Base-by-base conservation (phyloP, 2,797 vertebrate genomes). In the Cynodonichthys magdalenae region DNA sequence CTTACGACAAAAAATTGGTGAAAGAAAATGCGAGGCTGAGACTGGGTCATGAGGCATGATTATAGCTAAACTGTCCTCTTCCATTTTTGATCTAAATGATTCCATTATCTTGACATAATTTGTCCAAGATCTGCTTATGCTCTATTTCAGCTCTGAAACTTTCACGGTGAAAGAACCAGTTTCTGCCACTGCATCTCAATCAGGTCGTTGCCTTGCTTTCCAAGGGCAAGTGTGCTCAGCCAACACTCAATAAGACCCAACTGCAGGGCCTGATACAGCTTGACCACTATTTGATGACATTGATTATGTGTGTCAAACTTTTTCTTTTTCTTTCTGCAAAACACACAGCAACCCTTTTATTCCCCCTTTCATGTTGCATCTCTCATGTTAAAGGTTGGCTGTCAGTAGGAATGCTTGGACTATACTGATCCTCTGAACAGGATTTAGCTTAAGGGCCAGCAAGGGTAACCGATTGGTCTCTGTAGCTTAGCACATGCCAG, bases 81-180 rank as follows among this genome's bases (percentile, higher is more conserved):
- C 77, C 77, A 85, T 89, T 89, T 87, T 86, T 61, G 15, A 74
- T 85, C 65, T 68, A 69, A 88, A 81, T 83, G 80, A 89, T 90
- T 89, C 76, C 75, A 88, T 90, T 89, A 89, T 87, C 83, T 82
- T 71, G 78, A 82, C 77, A 86, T 88, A 85, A 89, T 89, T 82
- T 67, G 17, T 77, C 78, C 67, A 63, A 81, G 74, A 89, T 88
- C 78, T 80, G 80, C 77, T 82, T 81, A 84, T 85, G 82, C 77
- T 83, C 67, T 51, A 51, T 67, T 77, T 70, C 51, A 61, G 67
- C 69, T 66, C 47, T 46, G 63, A 59, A 55, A 48, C 81, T 87
- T 86, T 85, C 77, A 83, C 66, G 63, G 59, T 66, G 63, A 65
- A 74, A 68, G 60, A 74, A 74, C 46, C 53, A 6, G 66, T 63